Evolutionary conservation across 1,140 invertebrate genomes (phyloP).

Genomic region (Berghia stephanieae): DNA sequence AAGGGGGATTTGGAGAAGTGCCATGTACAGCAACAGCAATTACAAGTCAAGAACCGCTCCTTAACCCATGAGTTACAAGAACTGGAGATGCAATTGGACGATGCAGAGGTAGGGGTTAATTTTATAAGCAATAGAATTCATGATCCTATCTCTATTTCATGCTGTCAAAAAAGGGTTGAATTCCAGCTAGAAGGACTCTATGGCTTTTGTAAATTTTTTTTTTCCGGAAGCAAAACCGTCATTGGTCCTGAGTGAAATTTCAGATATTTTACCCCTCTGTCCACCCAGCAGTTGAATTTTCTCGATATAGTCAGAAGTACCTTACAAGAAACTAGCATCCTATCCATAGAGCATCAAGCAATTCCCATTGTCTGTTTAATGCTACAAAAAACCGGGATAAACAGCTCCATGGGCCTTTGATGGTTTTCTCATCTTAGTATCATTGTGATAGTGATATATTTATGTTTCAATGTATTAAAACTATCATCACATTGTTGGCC

Average conservation of each 20-base stretch:
- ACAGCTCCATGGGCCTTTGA: background rate
- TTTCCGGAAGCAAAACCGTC: background rate
- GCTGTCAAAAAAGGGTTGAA: no score
- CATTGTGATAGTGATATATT: no score
- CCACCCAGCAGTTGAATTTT: no score
- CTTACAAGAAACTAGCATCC: background rate
- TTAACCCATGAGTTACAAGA: slow-evolving; percentile 52
- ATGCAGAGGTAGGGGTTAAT: slow-evolving; percentile 47
- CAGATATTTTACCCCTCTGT: background rate
- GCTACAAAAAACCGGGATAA: background rate
- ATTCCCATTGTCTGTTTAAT: background rate
- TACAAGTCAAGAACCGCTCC: slow-evolving; percentile 59
- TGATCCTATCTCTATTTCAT: no score
- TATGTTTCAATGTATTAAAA: no score
- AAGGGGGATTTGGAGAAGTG: slow-evolving; percentile 44
- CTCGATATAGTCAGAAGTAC: background rate
- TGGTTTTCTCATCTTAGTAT: background rate
- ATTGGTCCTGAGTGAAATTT: background rate
- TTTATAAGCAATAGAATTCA: no score
- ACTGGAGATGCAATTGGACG: slow-evolving; percentile 52
- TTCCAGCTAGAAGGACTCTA: no score
- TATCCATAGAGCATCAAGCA: slow-evolving; percentile 11
- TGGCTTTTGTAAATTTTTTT: background rate
- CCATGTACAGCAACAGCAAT: slow-evolving; percentile 46
- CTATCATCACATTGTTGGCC: no score